phyloP scores from a whole-genome alignment of 2,888 invertebrate species.

The Philereme vetulata region DNA sequence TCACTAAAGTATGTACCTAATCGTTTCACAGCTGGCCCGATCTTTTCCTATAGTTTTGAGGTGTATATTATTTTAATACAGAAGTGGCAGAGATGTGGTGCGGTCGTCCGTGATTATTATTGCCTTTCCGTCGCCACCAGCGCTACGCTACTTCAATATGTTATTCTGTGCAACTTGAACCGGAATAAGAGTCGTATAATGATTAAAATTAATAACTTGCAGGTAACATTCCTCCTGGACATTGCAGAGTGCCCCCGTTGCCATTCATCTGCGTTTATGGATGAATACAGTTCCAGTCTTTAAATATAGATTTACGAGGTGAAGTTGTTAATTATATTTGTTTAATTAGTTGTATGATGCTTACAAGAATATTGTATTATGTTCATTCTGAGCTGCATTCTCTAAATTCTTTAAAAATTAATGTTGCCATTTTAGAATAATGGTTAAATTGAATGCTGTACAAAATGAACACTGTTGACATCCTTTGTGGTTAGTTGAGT shows the following conservation, averaged over 20 bases:
- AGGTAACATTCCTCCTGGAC: constrained; percentile 79
- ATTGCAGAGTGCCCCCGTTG: constrained; percentile 79
- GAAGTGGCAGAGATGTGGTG: no score
- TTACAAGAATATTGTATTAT: not conserved
- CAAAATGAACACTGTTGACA: constrained; percentile 2
- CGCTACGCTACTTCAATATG: no score
- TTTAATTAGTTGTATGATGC: constrained; percentile 14
- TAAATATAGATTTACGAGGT: constrained; percentile 20
- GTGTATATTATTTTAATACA: no score
- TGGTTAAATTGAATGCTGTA: not conserved
- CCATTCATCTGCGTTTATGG: constrained; percentile 66
- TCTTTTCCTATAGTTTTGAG: no score
- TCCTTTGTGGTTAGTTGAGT: not conserved
- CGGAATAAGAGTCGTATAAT: no score
- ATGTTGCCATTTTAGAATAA: not conserved
- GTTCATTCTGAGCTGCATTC: not conserved
- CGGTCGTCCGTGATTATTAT: no score
- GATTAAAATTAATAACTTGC: constrained; percentile 32
- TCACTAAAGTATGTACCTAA: no score
- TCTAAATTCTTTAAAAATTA: not conserved
- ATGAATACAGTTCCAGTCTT: constrained; percentile 57
- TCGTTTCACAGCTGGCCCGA: no score
- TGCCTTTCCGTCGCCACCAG: no score
- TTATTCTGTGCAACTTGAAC: no score
- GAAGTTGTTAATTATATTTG: constrained; percentile 19